Evolutionary conservation across 2,888 invertebrate genomes (phyloP), one percentile per base, ranked within the genome.

Genomic region (Xanthia togata): DNA sequence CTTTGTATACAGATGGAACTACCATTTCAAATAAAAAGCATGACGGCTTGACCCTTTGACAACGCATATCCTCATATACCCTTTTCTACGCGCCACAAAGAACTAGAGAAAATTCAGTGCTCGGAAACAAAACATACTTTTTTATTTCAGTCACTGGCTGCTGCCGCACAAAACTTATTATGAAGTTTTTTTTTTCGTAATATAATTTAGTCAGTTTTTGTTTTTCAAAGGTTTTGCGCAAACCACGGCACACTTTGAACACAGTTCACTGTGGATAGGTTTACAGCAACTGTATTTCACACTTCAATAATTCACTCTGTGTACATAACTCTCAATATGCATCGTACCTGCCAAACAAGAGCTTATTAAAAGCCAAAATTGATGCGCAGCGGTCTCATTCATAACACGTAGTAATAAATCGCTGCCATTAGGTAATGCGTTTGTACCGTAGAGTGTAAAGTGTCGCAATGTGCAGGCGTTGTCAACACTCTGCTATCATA

Each of bases 401-500:
- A 71, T 60, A 78, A 62, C 72, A 50, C 0, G 26, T 38, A 71
- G 73, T 76, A 70, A 86, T 84, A 86, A 86, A 87, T 85, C 65
- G 73, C 38, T 72, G 77, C 73, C 84, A 76, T 84, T 84, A 73
- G 57, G 76, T 81, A 86, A 78, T 84, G 81, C 53, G 62, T 72
- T 78, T 65, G 53, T 76, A 68, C 35, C 20, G 65, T 53, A 31
- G 57, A 59, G 67, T 41, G 70, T 78, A 69, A 76, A 80, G 70
- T 87, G 73, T 81, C 67, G 63, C 67, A 55, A 35, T 68, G 64
- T 76, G 77, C 86, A 65, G 72, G 53, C 41, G 59, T 63, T 74
- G 76, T 86, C 86, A 83, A 85, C 79, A 69, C 47, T 79, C 11
- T 44, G 64, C 67, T 71, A 69, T 79, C 76, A 79, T 87, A 86